Conservation (phyloP, 1,140 invertebrate genomes). For the Nixonia krombeini region DNA sequence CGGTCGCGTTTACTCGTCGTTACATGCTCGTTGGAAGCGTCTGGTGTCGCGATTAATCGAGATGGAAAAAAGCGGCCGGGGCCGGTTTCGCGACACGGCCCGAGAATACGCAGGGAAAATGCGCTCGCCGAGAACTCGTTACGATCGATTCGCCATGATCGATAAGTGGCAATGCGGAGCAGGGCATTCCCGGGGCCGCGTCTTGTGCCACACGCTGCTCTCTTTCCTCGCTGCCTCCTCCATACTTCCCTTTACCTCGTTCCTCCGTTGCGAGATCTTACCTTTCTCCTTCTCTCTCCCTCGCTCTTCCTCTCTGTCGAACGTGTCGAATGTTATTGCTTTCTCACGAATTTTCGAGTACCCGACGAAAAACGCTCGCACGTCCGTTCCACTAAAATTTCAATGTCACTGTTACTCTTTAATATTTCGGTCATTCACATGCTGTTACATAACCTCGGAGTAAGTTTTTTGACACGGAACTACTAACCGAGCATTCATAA, state of each 20-base stretch:
- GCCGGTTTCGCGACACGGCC: conserved; percentile 18
- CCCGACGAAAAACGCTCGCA: too few species aligned
- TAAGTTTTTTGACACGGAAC: too few species aligned
- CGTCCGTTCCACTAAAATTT: too few species aligned
- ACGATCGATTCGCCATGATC: conserved; percentile 44
- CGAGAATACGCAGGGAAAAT: conserved; percentile 20
- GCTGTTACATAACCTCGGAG: too few species aligned
- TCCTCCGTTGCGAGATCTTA: conserved; percentile 5
- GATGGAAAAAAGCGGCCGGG: conserved; percentile 52
- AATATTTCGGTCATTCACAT: too few species aligned
- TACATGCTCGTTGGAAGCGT: conserved; percentile 8
- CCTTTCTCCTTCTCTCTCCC: background rate
- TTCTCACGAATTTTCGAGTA: too few species aligned
- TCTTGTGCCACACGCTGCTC: conserved; percentile 50
- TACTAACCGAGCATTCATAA: too few species aligned
- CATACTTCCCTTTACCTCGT: background rate
- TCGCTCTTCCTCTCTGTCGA: conserved; percentile 1
- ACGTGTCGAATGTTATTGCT: conserved; percentile 4
- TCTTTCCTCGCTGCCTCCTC: conserved; percentile 8
- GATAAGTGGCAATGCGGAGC: conserved; percentile 56
- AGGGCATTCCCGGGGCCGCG: conserved; percentile 56
- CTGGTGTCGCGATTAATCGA: conserved; percentile 37
- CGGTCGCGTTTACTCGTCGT: conserved; percentile 1
- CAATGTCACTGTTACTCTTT: too few species aligned
- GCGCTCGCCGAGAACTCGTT: conserved; percentile 42